Evolutionary conservation across 2,797 vertebrate species (phyloP).

Genomic region (Enteromius thamalakanensis): DNA sequence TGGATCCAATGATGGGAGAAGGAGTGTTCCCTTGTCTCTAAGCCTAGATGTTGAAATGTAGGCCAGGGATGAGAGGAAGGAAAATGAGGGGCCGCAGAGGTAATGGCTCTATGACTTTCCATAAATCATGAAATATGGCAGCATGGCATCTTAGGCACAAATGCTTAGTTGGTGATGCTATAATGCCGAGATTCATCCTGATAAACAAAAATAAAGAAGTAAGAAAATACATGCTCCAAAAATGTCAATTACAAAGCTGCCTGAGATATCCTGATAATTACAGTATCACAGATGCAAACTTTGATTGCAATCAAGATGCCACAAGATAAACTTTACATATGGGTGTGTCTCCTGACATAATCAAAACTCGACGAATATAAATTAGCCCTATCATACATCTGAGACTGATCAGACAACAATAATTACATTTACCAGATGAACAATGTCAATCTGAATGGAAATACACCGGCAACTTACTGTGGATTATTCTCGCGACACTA

Average conservation of each 20-base stretch:
- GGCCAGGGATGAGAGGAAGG: slow-evolving; percentile 17
- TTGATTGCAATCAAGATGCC: slow-evolving; percentile 64
- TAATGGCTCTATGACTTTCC: slow-evolving; percentile 27
- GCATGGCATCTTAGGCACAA: not conserved
- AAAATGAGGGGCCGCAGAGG: slow-evolving; percentile 23
- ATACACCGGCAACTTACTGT: not conserved
- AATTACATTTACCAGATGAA: not conserved
- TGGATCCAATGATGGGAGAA: slow-evolving; percentile 25
- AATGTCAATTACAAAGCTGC: not conserved
- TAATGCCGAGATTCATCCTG: not conserved
- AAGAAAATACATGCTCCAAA: slow-evolving; percentile 8
- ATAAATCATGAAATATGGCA: slow-evolving; percentile 36
- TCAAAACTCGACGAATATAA: slow-evolving; percentile 34
- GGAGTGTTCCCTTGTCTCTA: slow-evolving; percentile 17
- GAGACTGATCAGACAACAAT: slow-evolving; percentile 27
- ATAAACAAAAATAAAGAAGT: not conserved
- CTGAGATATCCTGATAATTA: slow-evolving; percentile 37
- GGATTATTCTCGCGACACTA: not conserved
- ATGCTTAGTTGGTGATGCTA: not conserved
- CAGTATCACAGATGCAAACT: slow-evolving; percentile 38
- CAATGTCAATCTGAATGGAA: slow-evolving; percentile 5
- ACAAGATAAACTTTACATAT: slow-evolving; percentile 55
- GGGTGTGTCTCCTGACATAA: slow-evolving; percentile 52
- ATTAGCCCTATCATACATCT: not conserved
- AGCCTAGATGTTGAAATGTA: slow-evolving; percentile 38